Evolutionary conservation across 2,888 invertebrate genomes (phyloP).

Genomic region (Drepana falcataria): DNA sequence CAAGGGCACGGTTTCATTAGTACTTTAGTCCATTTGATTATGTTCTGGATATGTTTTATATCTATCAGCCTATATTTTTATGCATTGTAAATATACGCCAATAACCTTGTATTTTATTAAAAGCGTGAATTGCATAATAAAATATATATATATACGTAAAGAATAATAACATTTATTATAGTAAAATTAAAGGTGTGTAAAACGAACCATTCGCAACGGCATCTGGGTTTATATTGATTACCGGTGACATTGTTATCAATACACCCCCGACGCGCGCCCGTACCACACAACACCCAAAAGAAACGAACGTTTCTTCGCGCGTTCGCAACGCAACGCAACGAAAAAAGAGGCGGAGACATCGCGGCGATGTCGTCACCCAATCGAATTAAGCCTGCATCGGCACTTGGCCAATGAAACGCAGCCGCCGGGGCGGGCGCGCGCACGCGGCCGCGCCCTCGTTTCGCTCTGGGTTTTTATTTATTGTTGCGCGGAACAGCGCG

Average conservation of each 20-base stretch:
- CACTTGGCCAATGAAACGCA: conserved; percentile 63
- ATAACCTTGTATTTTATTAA: no score
- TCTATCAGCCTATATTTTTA: no score
- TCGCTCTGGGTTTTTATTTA: conserved; percentile 83
- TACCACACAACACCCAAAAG: conserved; percentile 77
- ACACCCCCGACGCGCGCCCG: conserved; percentile 68
- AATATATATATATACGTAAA: no score
- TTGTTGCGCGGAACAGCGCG: conserved; percentile 84
- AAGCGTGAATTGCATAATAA: no score
- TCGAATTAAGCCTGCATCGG: conserved; percentile 39
- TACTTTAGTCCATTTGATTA: background rate
- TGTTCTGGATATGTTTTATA: no score
- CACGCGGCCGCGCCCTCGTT: conserved; percentile 76
- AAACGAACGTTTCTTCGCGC: conserved; percentile 79
- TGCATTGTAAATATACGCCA: no score
- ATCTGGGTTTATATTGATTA: conserved; percentile 80
- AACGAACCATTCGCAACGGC: conserved; percentile 29
- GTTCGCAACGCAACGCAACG: conserved; percentile 65
- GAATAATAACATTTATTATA: no score
- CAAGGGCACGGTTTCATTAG: background rate
- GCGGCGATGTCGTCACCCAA: conserved; percentile 56
- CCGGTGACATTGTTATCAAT: conserved; percentile 83
- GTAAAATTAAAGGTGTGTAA: conserved; percentile 7
- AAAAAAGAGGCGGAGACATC: conserved; percentile 74
- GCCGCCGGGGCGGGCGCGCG: conserved; percentile 68